Conservation (phyloP, 1,140 invertebrate species). For the Drosophila sulfurigaster region DNA sequence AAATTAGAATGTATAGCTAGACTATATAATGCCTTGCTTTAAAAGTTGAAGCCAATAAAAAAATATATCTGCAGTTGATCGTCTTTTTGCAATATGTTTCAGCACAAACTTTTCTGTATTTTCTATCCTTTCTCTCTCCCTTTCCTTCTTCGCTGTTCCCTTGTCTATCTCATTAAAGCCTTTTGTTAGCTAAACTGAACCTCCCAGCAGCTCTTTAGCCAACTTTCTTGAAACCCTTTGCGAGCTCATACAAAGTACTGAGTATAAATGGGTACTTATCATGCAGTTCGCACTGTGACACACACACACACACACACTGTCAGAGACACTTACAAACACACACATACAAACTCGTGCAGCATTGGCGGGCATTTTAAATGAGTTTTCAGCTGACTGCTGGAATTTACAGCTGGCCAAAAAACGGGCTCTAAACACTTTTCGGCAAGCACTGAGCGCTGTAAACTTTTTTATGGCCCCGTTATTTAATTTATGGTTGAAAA, state of each 20-base stretch:
- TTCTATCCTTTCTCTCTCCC: not conserved
- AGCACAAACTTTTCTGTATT: too few species aligned
- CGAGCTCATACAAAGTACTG: constrained; percentile 3
- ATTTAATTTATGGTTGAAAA: constrained; percentile 79
- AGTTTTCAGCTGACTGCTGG: constrained; percentile 61
- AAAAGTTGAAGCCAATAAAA: too few species aligned
- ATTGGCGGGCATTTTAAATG: constrained; percentile 65
- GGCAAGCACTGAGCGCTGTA: constrained; percentile 48
- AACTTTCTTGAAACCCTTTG: constrained; percentile 3
- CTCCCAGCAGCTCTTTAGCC: not conserved
- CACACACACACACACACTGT: constrained; percentile 21
- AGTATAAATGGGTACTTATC: constrained; percentile 47
- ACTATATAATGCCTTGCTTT: too few species aligned
- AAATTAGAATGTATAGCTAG: too few species aligned
- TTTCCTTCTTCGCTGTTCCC: not conserved
- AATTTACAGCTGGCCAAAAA: constrained; percentile 58
- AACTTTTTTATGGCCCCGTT: constrained; percentile 79
- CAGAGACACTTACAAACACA: constrained; percentile 22
- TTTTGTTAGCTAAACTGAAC: not conserved
- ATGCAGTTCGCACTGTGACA: constrained; percentile 35
- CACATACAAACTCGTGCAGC: constrained; percentile 9
- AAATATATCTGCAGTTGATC: too few species aligned
- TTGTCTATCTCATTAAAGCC: not conserved
- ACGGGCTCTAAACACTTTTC: constrained; percentile 70
- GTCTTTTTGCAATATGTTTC: too few species aligned